Base-by-base conservation (phyloP, 2,797 vertebrate genomes). In the Alectoris magna region DNA sequence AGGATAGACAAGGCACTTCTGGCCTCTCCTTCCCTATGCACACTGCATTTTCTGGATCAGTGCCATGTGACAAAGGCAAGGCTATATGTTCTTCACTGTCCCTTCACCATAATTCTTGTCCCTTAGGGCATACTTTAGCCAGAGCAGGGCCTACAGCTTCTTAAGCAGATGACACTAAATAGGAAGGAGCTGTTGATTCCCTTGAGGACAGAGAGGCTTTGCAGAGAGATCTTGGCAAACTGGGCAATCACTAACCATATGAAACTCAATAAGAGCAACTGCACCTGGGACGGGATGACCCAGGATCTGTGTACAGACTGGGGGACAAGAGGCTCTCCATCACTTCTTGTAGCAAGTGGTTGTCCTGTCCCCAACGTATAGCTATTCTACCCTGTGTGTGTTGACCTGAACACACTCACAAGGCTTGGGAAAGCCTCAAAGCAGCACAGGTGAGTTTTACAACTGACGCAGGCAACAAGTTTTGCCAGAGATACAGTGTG, bases 41-140 rank as follows among this genome's bases (percentile, higher is more conserved):
- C 43, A 38, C 48, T 16, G 41, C 23, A 41, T 41, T 56, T 71
- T 49, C 6, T 24, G 74, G 4, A 2, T 14, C 56, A 44, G 36
- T 4, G n/a, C 9, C 8, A 6, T 0, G 4, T 17, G 43, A n/a
- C 38, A 59, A n/a, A 72, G 8, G 23, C 53, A 29, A 63, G 43
- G 43, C 49, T 68, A 16, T 29, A 29, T 17, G 7, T 62, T 58
- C 69, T 66, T 67, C n/a, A 63, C 16, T 24, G 8, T 26, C 43
- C 23, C 48, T 59, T 82, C 70, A 48, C 62, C 11, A 56, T 59
- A 39, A 36, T 58, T 29, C 39, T 49, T 62, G 23, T 27, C 38
- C 67, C 7, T 21, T 16, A 39, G 4, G 3, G 17, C 19, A 21
- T 4, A 38, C 1, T 2, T 39, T 63, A 29, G 15, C 19, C 60